A percentile compares a stretch with the other conserved stretches of the same genome.
phyloP scores from a whole-genome alignment of 2,797 vertebrate species.

The Glyptemys insculpta region DNA sequence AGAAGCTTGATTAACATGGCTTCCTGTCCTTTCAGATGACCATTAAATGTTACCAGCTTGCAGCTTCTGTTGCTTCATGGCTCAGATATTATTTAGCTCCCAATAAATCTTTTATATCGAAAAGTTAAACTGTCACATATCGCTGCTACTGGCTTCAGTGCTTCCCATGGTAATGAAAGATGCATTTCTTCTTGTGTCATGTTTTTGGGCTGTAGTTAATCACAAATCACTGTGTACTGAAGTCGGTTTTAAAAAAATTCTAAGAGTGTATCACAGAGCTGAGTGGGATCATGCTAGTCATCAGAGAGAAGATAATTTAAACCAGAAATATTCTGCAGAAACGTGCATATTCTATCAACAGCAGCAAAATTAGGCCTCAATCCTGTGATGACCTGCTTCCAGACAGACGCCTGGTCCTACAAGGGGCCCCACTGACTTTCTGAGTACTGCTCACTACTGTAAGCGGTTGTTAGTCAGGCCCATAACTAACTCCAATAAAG shows the following conservation, averaged over 20 bases:
- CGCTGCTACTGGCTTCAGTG: not conserved
- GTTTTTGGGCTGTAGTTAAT: not conserved
- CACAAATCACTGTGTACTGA: not conserved
- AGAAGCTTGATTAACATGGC: not conserved
- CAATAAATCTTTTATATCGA: not conserved
- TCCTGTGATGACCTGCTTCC: not conserved
- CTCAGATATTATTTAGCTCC: not conserved
- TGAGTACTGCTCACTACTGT: not conserved
- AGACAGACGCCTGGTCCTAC: not conserved
- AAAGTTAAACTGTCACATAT: not conserved
- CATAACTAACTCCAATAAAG: not conserved
- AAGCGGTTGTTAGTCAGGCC: not conserved
- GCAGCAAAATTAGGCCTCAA: not conserved
- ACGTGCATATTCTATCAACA: not conserved
- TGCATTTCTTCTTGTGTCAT: conserved; percentile 7
- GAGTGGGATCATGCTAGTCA: not conserved
- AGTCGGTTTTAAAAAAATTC: not conserved
- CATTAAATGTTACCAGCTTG: not conserved
- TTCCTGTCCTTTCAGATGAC: conserved; percentile 1
- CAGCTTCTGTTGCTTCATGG: not conserved
- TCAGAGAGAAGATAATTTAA: not conserved
- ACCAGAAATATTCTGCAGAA: not conserved
- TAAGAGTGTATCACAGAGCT: not conserved
- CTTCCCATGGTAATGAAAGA: not conserved
- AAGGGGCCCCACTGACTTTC: not conserved